A percentile compares a stretch with the other conserved stretches of the same genome.
These are phyloP conservation scores for Heterotis niloticus DNA, from an alignment of 2,113 vertebrate genomes.

Conservation along the genomic window DNA sequence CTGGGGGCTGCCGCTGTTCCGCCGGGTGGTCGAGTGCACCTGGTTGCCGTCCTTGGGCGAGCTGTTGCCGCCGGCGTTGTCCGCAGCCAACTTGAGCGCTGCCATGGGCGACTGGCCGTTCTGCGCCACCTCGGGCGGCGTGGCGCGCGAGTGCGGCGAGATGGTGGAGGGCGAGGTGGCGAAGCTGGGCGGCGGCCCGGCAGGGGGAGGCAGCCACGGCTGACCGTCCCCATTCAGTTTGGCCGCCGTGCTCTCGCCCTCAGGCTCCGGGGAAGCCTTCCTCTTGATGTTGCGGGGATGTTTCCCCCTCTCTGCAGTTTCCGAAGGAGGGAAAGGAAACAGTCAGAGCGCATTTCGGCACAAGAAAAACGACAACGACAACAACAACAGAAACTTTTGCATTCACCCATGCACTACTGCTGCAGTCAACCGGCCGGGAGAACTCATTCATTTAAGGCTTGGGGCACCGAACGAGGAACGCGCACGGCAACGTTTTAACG, in stretches of 20 bases:
- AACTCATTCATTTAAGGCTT: neutral
- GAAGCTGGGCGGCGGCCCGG: constrained; percentile 62
- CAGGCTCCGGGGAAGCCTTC: constrained; percentile 86
- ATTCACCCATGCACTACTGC: neutral
- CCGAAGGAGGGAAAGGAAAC: constrained; percentile 27
- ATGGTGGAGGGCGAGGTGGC: constrained; percentile 73
- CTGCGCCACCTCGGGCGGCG: constrained; percentile 81
- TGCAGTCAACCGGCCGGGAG: neutral
- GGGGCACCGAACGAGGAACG: too few relatives aligned
- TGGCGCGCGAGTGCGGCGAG: constrained; percentile 85
- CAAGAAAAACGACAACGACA: neutral
- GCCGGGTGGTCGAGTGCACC: constrained; percentile 84
- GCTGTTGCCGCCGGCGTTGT: constrained; percentile 82
- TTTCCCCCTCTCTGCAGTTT: constrained; percentile 59
- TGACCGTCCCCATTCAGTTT: constrained; percentile 82
- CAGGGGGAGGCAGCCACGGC: constrained; percentile 74
- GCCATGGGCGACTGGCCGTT: constrained; percentile 90
- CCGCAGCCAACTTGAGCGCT: constrained; percentile 86
- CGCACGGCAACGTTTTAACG: too few relatives aligned
- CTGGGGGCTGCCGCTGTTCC: constrained; percentile 84
- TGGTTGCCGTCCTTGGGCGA: constrained; percentile 83
- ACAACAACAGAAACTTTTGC: neutral
- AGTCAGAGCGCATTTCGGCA: neutral
- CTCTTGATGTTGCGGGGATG: constrained; percentile 59
- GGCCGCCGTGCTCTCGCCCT: constrained; percentile 68